Conservation (phyloP, 2,888 invertebrate genomes). For the Tetranychus piercei region DNA sequence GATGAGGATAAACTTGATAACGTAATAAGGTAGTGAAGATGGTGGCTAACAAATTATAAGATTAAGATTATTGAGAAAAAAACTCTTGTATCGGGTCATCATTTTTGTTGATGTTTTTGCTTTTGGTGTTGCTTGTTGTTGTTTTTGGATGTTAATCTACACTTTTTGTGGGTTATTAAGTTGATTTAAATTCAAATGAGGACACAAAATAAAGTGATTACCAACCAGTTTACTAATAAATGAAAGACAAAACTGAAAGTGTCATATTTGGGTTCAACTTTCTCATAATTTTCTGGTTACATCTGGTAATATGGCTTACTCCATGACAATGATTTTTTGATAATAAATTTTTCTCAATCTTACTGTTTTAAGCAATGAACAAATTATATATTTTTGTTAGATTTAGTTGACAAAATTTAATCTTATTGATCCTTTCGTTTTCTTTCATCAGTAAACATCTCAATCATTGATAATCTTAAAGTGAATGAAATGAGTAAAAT, state of each 20-base stretch:
- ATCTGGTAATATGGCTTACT: no score
- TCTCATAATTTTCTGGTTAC: no score
- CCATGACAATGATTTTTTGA: no score
- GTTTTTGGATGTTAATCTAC: not conserved
- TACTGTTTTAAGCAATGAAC: no score
- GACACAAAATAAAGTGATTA: not conserved
- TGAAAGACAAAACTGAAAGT: not conserved
- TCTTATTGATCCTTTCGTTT: no score
- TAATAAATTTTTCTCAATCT: no score
- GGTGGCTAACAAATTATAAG: not conserved
- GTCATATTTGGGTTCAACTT: not conserved
- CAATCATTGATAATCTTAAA: no score
- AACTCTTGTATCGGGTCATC: not conserved
- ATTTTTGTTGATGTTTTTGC: not conserved
- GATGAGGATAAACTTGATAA: not conserved
- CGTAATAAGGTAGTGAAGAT: not conserved
- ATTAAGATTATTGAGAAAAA: no score
- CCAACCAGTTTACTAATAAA: not conserved
- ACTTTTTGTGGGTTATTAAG: not conserved
- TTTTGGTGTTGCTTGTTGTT: not conserved
- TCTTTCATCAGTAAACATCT: no score
- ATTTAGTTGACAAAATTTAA: no score
- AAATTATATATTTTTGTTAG: no score
- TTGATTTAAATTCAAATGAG: not conserved
- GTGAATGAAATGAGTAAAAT: no score